Evolutionary conservation across 1,140 invertebrate species (phyloP).

Genomic region (Aphelenchoides fujianensis): DNA sequence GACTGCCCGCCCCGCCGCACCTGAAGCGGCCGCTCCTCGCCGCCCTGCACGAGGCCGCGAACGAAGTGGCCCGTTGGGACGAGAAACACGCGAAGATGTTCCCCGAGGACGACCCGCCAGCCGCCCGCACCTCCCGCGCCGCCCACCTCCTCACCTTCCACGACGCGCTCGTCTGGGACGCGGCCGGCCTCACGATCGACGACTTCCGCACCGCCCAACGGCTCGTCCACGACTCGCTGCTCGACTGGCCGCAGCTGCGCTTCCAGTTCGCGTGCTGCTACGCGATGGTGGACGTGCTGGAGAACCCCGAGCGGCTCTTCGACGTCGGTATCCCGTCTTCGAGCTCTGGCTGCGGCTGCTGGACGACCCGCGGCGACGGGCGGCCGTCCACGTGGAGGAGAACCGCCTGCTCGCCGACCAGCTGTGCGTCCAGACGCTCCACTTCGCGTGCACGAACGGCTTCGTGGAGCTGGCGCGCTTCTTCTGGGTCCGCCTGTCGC

Average conservation of each 20-base stretch:
- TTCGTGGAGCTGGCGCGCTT: neutral
- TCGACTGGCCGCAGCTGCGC: slow-evolving; percentile 1
- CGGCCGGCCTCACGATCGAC: no score
- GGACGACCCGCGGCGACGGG: neutral
- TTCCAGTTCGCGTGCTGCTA: neutral
- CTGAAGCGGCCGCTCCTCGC: no score
- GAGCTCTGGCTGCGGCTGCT: neutral
- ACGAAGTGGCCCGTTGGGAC: no score
- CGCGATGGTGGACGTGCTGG: neutral
- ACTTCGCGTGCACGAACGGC: neutral
- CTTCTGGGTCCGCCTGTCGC: neutral
- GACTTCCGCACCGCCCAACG: no score
- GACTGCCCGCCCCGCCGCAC: no score
- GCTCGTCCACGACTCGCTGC: no score
- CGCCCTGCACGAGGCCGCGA: no score
- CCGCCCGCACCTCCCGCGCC: no score
- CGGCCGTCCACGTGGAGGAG: neutral
- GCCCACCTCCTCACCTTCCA: no score
- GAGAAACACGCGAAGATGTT: no score
- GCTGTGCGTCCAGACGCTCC: neutral
- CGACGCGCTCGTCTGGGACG: no score
- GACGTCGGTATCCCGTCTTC: neutral
- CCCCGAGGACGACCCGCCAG: no score
- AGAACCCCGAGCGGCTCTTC: neutral
- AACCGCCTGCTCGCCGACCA: neutral